phyloP scores from a whole-genome alignment of 2,888 invertebrate genomes.

The Hyppa rectilinea region DNA sequence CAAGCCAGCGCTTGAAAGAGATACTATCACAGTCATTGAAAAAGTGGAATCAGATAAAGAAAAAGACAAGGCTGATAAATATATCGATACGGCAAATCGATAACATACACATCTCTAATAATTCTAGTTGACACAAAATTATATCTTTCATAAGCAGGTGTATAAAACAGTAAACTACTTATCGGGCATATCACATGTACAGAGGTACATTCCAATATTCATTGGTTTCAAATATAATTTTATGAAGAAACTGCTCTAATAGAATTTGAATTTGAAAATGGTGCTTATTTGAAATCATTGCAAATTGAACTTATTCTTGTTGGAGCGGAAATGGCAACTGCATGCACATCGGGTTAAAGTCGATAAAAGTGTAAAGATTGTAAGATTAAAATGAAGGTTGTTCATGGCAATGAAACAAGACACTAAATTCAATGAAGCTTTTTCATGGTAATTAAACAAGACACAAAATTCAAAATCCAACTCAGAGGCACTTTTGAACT shows the following conservation, averaged over 20 bases:
- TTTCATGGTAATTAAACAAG: not conserved
- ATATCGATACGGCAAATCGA: slow-evolving; percentile 30
- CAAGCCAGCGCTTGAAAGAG: no score
- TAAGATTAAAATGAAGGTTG: no score
- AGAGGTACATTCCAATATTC: slow-evolving; percentile 26
- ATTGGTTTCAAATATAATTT: slow-evolving; percentile 28
- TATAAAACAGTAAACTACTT: slow-evolving; percentile 49
- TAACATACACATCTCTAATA: slow-evolving; percentile 39
- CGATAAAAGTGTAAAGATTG: not conserved
- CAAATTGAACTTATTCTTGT: slow-evolving; percentile 18
- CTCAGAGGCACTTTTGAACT: not conserved
- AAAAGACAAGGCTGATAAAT: not conserved
- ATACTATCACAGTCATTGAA: no score
- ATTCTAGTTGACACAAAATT: slow-evolving; percentile 56
- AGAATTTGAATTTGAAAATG: slow-evolving; percentile 20
- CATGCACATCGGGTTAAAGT: not conserved
- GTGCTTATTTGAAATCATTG: slow-evolving; percentile 21
- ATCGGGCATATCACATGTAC: slow-evolving; percentile 21
- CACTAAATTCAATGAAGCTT: not conserved
- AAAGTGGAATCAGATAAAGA: not conserved
- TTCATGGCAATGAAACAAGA: not conserved
- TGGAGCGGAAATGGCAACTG: not conserved
- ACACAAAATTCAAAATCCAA: not conserved
- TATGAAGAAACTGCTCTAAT: slow-evolving; percentile 28
- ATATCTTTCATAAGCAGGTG: slow-evolving; percentile 46